A percentile compares a stretch with the other conserved stretches of the same genome.
phyloP scores from a whole-genome alignment of 2,113 vertebrate genomes.

The Rhynchopsitta pachyrhyncha region DNA sequence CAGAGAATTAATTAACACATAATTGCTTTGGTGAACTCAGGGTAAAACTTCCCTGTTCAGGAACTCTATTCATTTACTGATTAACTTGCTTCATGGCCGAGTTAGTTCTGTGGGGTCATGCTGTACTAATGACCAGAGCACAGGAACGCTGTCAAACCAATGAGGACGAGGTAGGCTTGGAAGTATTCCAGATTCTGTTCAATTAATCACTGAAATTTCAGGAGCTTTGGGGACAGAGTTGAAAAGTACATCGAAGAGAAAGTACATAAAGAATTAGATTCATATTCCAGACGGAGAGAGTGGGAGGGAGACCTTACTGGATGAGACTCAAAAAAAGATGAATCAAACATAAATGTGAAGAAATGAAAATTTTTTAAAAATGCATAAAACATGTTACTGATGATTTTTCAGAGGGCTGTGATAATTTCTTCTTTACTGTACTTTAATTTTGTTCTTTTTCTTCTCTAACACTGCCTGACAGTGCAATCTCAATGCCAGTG shows the following conservation, averaged over 20 bases:
- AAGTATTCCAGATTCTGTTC: slow-evolving; percentile 44
- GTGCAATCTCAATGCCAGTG: background rate
- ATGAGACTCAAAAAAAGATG: background rate
- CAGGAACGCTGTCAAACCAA: slow-evolving; percentile 51
- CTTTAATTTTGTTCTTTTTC: background rate
- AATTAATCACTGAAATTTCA: slow-evolving; percentile 63
- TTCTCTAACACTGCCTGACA: background rate
- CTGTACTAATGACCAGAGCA: slow-evolving; percentile 57
- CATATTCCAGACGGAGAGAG: background rate
- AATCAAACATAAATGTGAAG: background rate
- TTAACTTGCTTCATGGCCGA: slow-evolving; percentile 74
- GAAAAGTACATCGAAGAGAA: slow-evolving; percentile 39
- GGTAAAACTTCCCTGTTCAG: slow-evolving; percentile 56
- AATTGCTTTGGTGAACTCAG: slow-evolving; percentile 62
- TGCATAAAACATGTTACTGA: background rate
- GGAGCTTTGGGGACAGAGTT: slow-evolving; percentile 35
- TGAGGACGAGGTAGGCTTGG: slow-evolving; percentile 49
- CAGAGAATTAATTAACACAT: slow-evolving; percentile 65
- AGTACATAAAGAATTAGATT: background rate
- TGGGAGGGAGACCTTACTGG: background rate
- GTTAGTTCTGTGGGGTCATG: slow-evolving; percentile 60
- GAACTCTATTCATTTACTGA: slow-evolving; percentile 69
- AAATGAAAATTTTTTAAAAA: background rate
- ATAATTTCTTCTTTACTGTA: background rate
- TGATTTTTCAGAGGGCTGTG: slow-evolving; percentile 3